Evolutionary conservation across 2,797 vertebrate species (phyloP), one percentile per base, ranked within the genome.

Genomic region (Leuciscus waleckii): DNA sequence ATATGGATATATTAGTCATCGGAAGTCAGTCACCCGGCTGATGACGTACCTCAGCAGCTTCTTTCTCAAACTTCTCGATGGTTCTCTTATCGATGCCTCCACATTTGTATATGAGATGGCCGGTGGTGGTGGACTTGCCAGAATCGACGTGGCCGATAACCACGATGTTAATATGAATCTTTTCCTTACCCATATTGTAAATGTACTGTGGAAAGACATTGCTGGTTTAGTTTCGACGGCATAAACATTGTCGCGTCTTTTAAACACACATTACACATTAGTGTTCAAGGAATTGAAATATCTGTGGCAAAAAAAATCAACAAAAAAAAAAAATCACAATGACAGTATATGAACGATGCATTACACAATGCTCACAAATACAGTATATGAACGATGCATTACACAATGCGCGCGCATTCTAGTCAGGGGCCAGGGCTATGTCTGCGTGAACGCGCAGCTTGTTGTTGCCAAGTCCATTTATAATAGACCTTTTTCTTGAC

Each of bases 121-220:
- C 96, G 6, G 95, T 96, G 75, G 92, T 94, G 68, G 95, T 97
- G 43, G 95, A 96, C 86, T 96, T 96, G 26, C 95, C 95, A 6
- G 94, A 96, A 89, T 96, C 96, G 85, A 96, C 94, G 49, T 96
- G 96, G 69, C 96, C 96, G 3, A 96, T 96, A 71, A 96, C 95
- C 91, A 96, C 94, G 65, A 96, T 95, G 91, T 95, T 96, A 85
- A 96, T 95, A 87, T 96, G 95, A 68, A 26, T 93, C 90, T 96
- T 96, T 86, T 96, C 95, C 89, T 95, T 96, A 83, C 91, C 94
- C 94, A 94, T 95, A 77, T 83, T 75, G 89, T 23, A 76, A 41
- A 87, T 70, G 89, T 83, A 94, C 93, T 94, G 89, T 88, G 78
- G 46, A 16, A 81, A 89, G 41, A 91, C 35, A 86, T 83, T 67